A percentile compares a stretch with the other conserved stretches of the same genome.
phyloP scores from a whole-genome alignment of 2,888 invertebrate genomes.

The Lepidochrysops patricia region DNA sequence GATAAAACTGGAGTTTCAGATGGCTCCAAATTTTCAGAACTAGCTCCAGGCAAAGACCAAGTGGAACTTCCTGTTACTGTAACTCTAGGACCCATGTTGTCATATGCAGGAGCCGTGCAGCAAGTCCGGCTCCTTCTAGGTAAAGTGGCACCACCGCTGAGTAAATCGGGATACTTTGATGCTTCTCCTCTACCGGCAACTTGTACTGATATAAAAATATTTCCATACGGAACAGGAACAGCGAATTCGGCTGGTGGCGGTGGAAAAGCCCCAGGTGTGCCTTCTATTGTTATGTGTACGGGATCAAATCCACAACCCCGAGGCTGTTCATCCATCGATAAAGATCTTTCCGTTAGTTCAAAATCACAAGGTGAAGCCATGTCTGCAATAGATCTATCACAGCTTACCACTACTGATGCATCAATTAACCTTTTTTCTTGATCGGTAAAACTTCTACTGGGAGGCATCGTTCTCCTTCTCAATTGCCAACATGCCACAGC shows the following conservation, averaged over 20 bases:
- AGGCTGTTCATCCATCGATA: slow-evolving; percentile 50
- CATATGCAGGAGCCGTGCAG: slow-evolving; percentile 81
- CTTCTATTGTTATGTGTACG: slow-evolving; percentile 77
- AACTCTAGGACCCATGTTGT: slow-evolving; percentile 92
- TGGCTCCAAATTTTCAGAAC: slow-evolving; percentile 46
- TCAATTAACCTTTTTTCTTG: slow-evolving; percentile 91
- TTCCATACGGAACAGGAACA: slow-evolving; percentile 76
- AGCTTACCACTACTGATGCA: slow-evolving; percentile 79
- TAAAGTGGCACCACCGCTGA: slow-evolving; percentile 67
- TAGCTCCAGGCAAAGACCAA: slow-evolving; percentile 82
- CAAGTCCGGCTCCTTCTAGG: slow-evolving; percentile 66
- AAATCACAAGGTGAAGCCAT: slow-evolving; percentile 73
- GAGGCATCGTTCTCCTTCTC: slow-evolving; percentile 80
- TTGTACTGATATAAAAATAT: slow-evolving; percentile 91
- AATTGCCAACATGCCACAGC: slow-evolving; percentile 77
- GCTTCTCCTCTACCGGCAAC: slow-evolving; percentile 72
- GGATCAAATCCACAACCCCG: slow-evolving; percentile 72
- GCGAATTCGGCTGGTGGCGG: slow-evolving; percentile 73
- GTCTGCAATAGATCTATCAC: slow-evolving; percentile 79
- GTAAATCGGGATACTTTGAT: slow-evolving; percentile 82
- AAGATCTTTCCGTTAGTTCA: slow-evolving; percentile 61
- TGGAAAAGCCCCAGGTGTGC: slow-evolving; percentile 63
- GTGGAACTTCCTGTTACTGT: slow-evolving; percentile 91
- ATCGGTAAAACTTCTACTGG: slow-evolving; percentile 84
- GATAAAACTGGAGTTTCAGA: slow-evolving; percentile 61